These are phyloP conservation scores for Phaethornis superciliosus DNA, from an alignment of 2,113 vertebrate species.

Conservation along the genomic window DNA sequence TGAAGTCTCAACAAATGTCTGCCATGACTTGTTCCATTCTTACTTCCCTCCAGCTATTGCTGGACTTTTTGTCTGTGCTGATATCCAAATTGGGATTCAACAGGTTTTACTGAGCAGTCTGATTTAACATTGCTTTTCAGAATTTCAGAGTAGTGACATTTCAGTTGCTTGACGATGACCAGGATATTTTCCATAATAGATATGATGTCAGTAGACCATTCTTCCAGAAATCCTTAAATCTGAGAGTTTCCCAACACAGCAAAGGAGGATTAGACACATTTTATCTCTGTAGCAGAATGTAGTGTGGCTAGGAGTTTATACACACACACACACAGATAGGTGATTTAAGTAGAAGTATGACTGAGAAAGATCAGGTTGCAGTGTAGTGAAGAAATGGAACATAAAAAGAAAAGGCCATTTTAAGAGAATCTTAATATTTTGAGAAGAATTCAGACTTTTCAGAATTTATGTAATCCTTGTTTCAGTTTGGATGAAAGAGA, in stretches of 20 bases:
- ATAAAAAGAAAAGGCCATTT: not conserved
- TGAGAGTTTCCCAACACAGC: not conserved
- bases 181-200: not conserved
- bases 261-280: not conserved
- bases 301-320: not conserved
- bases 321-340: accelerated
- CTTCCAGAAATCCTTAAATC: not conserved
- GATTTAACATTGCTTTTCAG: not conserved
- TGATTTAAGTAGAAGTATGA: not conserved
- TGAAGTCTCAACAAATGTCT: not conserved
- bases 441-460: not conserved
- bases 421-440: not conserved
- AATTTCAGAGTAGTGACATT: not conserved
- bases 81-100: not conserved
- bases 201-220: not conserved
- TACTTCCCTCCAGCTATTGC: not conserved
- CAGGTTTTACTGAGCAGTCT: not conserved
- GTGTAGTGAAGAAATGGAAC: not conserved
- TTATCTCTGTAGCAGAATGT: not conserved
- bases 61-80: not conserved
- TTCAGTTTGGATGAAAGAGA: not conserved
- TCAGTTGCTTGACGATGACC: not conserved
- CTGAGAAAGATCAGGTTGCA: not conserved
- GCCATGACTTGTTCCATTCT: not conserved
- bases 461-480: not conserved